Evolutionary conservation across 2,113 vertebrate species (phyloP).

Genomic region (Typhlomys cinereus): DNA sequence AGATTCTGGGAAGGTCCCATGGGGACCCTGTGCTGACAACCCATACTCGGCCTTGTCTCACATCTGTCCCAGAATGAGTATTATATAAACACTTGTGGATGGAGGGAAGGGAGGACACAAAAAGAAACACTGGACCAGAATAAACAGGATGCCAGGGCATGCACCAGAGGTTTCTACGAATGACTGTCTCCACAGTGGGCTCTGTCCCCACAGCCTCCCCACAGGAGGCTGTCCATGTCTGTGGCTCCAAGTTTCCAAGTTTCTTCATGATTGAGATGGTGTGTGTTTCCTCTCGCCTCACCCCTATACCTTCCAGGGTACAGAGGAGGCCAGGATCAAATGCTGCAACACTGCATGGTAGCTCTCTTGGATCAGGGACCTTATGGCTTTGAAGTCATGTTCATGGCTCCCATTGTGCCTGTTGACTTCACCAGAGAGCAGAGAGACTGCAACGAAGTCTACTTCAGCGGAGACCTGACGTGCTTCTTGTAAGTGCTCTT

Average conservation of each 20-base stretch:
- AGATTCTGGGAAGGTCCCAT: neutral
- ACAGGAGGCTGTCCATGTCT: fast-evolving
- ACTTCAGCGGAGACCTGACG: neutral
- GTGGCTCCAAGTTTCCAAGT: neutral
- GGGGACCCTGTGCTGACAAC: neutral
- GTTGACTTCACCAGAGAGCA: neutral
- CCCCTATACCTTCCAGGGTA: neutral
- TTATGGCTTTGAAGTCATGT: neutral
- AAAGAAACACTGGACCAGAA: no score
- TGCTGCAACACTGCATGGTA: neutral
- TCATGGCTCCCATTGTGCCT: neutral
- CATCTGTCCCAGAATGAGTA: neutral
- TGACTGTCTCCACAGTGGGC: neutral
- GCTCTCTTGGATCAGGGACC: neutral
- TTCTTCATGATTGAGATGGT: neutral
- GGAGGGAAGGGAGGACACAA: no score
- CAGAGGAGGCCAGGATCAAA: neutral
- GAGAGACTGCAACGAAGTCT: no score
- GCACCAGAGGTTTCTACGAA: neutral
- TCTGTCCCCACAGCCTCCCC: neutral
- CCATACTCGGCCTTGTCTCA: no score
- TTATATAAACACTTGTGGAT: neutral
- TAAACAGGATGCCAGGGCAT: neutral
- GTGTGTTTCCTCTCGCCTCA: neutral
- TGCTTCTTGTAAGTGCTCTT: fast-evolving